Evolutionary conservation across 2,888 invertebrate genomes (phyloP).

Genomic region (Perizoma flavofasciatum): DNA sequence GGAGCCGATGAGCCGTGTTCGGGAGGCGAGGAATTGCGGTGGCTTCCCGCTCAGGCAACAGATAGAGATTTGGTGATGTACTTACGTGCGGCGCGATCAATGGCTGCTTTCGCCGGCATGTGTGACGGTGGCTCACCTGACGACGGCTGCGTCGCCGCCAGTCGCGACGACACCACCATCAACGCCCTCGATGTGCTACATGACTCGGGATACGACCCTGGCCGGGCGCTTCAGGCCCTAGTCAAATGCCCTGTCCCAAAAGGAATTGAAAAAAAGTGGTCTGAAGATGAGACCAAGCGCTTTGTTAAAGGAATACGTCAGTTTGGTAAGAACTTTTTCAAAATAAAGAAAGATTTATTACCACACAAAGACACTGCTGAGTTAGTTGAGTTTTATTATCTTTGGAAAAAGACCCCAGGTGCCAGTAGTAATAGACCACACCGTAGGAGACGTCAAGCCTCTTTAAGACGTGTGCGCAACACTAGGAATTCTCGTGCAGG

Average conservation of each 20-base stretch:
- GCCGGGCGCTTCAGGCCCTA: conserved; percentile 96
- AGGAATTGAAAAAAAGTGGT: conserved; percentile 99
- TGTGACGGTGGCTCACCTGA: conserved; percentile 99
- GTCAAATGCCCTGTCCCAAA: conserved; percentile 98
- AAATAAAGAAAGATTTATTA: conserved; percentile 97
- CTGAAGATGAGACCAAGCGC: conserved; percentile 98
- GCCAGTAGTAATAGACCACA: conserved; percentile 98
- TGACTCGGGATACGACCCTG: conserved; percentile 98
- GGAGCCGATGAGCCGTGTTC: conserved; percentile 77
- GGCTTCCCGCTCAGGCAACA: conserved; percentile 96
- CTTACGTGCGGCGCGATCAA: conserved; percentile 97
- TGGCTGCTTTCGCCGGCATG: conserved; percentile 99
- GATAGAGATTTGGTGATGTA: conserved; percentile 99
- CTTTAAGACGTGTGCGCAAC: conserved; percentile 93
- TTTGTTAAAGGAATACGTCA: conserved; percentile 99
- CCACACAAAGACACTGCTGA: conserved; percentile 99
- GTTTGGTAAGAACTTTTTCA: conserved; percentile 99
- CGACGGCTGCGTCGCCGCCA: conserved; percentile 98
- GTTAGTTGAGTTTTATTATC: conserved; percentile 98
- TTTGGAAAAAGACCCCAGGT: conserved; percentile 99
- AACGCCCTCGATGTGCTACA: conserved; percentile 98
- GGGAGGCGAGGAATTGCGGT: conserved; percentile 93
- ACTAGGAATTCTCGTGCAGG: conserved; percentile 94
- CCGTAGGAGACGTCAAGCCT: conserved; percentile 93
- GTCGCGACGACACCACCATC: conserved; percentile 98